A percentile compares a stretch with the other conserved stretches of the same genome.
Conservation (phyloP, 2,888 invertebrate species). For the Ferdinandea cuprea region DNA sequence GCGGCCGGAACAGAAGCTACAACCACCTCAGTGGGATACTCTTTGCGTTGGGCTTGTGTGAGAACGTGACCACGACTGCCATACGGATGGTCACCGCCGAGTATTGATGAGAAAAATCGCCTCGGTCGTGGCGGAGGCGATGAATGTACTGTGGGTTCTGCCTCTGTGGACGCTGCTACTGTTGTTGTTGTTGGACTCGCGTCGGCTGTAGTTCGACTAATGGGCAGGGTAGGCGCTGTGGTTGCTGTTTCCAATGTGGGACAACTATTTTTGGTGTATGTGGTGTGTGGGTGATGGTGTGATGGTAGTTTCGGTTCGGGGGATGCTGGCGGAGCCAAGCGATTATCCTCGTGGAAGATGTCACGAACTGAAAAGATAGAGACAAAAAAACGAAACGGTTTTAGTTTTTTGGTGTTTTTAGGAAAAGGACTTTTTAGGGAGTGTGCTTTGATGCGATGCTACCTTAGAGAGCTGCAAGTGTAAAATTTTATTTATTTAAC, state of each 20-base stretch:
- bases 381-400: conserved; percentile 56
- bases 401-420: conserved; percentile 1
- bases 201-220: conserved; percentile 47
- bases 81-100: conserved; percentile 92
- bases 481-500: too few relatives aligned
- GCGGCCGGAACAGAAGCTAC: conserved; percentile 55
- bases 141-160: conserved; percentile 32
- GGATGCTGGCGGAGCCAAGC: conserved; percentile 77
- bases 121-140: conserved; percentile 83
- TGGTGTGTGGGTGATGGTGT: conserved; percentile 55
- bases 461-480: too few relatives aligned
- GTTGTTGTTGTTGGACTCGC: conserved; percentile 38
- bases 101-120: conserved; percentile 90
- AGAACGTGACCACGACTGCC: conserved; percentile 91
- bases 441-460: background rate
- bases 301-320: conserved; percentile 64
- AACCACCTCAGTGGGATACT: conserved; percentile 85
- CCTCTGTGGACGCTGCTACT: conserved; percentile 13
- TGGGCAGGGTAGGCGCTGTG: conserved; percentile 43
- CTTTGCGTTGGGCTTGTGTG: conserved; percentile 92
- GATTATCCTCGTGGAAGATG: conserved; percentile 83
- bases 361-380: conserved; percentile 84
- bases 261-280: conserved; percentile 68
- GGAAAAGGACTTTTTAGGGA: background rate
- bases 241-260: conserved; percentile 43